These are phyloP conservation scores for Pristis pectinata DNA, from an alignment of 2,797 vertebrate genomes.

Conservation along the genomic window DNA sequence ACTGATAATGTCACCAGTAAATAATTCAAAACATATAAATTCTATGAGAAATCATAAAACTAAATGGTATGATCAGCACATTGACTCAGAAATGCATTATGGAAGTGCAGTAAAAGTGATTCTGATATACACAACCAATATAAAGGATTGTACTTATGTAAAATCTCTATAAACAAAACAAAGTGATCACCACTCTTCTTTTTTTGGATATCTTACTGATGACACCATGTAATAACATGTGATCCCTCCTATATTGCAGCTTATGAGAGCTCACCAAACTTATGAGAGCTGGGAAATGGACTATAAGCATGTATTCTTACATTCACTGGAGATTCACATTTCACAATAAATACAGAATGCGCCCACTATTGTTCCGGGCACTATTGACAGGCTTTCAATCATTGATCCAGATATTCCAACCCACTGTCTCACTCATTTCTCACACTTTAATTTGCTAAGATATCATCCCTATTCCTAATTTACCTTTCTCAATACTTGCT, in stretches of 20 bases:
- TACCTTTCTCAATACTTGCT: no score
- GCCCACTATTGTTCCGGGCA: background rate
- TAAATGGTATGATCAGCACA: background rate
- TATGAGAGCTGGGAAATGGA: no score
- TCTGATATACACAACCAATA: background rate
- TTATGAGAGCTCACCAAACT: no score
- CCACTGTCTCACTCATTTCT: no score
- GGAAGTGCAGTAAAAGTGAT: background rate
- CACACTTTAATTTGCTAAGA: no score
- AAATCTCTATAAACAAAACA: background rate
- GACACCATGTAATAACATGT: background rate
- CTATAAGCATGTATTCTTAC: background rate
- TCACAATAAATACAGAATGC: background rate
- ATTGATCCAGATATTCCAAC: no score
- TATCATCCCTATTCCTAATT: no score
- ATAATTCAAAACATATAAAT: background rate
- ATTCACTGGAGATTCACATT: background rate
- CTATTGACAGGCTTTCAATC: background rate
- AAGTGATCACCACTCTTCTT: background rate
- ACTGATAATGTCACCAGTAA: background rate
- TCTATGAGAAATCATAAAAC: background rate
- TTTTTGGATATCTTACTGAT: background rate
- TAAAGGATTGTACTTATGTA: background rate
- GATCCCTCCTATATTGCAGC: background rate
- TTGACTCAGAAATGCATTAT: background rate